These are phyloP conservation scores for Uria lomvia DNA, from an alignment of 2,113 vertebrate genomes.

Conservation along the genomic window DNA sequence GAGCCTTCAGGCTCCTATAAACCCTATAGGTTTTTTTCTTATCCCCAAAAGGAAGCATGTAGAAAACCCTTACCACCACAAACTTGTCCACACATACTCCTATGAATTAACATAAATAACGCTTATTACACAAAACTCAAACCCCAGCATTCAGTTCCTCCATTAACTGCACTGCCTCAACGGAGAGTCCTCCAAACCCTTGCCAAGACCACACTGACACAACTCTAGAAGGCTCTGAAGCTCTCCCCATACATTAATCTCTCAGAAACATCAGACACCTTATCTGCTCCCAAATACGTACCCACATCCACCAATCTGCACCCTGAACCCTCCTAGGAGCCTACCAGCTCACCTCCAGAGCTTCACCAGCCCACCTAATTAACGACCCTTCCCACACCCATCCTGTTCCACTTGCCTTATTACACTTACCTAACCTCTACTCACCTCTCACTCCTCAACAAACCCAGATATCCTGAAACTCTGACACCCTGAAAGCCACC, in stretches of 20 bases:
- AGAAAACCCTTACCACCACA: neutral
- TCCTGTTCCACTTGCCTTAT: neutral
- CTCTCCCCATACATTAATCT: neutral
- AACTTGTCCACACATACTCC: neutral
- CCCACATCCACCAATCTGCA: rapidly evolving
- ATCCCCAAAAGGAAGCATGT: neutral
- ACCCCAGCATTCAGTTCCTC: neutral
- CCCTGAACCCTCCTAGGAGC: neutral
- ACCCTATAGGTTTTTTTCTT: neutral
- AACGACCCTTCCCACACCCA: neutral
- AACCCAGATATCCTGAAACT: neutral
- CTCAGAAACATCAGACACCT: neutral
- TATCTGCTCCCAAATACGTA: rapidly evolving
- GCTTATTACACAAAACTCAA: neutral
- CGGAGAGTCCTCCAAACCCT: rapidly evolving
- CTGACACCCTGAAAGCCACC: neutral
- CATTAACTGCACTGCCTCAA: neutral
- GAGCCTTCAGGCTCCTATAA: neutral
- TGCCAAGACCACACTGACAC: neutral
- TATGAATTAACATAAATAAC: neutral
- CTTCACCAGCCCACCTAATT: neutral
- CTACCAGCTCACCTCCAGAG: neutral
- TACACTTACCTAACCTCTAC: rapidly evolving
- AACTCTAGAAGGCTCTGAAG: neutral
- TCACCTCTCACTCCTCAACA: too few relatives aligned